phyloP scores from a whole-genome alignment of 1,140 invertebrate genomes.

The Trichomalopsis sarcophagae region DNA sequence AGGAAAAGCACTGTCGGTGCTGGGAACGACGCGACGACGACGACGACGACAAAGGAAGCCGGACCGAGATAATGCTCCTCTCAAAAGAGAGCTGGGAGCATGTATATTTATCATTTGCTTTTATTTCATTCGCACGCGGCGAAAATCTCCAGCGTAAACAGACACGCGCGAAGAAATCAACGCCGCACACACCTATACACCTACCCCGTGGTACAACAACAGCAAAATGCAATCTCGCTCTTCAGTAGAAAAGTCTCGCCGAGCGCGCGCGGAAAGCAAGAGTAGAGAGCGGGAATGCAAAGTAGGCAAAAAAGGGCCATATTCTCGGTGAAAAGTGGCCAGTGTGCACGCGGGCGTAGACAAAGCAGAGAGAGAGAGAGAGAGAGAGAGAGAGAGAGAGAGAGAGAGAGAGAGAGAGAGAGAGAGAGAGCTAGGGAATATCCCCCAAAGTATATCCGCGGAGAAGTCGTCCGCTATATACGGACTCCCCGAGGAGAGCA shows the following conservation, averaged over 20 bases:
- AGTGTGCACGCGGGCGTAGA: neutral
- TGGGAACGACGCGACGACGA: neutral
- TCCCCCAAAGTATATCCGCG: conserved; percentile 12
- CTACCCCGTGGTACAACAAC: neutral
- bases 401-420: conserved; percentile 29
- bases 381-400: conserved; percentile 23
- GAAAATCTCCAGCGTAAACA: conserved; percentile 3
- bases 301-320: neutral
- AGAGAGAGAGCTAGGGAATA: conserved; percentile 29
- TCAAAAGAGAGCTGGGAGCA: neutral
- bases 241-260: neutral
- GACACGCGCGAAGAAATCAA: neutral
- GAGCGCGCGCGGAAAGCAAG: neutral
- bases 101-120: conserved; percentile 25
- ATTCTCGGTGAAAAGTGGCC: conserved; percentile 27
- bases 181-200: neutral
- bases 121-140: neutral
- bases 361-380: neutral
- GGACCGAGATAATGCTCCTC: conserved; percentile 22
- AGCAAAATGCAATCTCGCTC: conserved; percentile 29
- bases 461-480: neutral
- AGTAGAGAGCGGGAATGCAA: neutral
- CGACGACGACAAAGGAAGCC: conserved; percentile 26
- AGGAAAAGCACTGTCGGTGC: conserved; percentile 20
- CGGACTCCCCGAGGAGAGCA: conserved; percentile 1